Conservation (phyloP, 2,113 vertebrate genomes). For the Odontesthes bonariensis region DNA sequence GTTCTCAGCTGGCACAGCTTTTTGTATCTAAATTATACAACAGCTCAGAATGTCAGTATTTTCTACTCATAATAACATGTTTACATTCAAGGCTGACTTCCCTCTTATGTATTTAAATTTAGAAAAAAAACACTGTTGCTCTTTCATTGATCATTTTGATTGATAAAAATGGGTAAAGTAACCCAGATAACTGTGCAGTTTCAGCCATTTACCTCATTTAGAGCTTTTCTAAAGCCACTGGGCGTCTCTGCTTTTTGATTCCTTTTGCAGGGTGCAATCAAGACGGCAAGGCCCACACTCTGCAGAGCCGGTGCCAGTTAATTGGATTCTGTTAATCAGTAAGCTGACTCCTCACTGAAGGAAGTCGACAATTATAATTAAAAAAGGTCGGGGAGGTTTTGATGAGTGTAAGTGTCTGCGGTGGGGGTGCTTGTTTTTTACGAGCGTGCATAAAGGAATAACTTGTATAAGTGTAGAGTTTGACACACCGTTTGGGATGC, state of each 20-base stretch:
- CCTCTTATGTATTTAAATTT: neutral
- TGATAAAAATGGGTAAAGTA: neutral
- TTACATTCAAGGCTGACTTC: neutral
- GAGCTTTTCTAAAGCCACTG: conserved; percentile 41
- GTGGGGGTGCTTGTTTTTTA: neutral
- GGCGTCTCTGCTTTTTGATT: conserved; percentile 40
- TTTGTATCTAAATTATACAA: neutral
- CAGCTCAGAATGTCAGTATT: neutral
- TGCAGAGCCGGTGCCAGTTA: conserved; percentile 38
- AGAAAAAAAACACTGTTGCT: conserved; percentile 7
- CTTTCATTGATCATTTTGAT: neutral
- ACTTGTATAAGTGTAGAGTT: conserved; percentile 8
- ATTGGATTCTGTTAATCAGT: conserved; percentile 71
- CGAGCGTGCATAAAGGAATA: conserved; percentile 11
- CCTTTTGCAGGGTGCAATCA: conserved; percentile 55
- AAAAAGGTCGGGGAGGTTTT: conserved; percentile 50
- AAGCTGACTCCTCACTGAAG: conserved; percentile 40
- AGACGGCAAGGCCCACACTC: conserved; percentile 42
- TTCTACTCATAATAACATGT: neutral
- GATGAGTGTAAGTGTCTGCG: conserved; percentile 54
- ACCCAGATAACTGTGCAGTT: neutral
- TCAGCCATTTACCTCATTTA: conserved; percentile 33
- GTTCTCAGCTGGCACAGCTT: conserved; percentile 40
- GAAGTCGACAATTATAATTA: conserved; percentile 70
- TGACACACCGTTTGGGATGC: neutral